phyloP scores from a whole-genome alignment of 2,797 vertebrate genomes.

The Xiphorhynchus erythropygius region DNA sequence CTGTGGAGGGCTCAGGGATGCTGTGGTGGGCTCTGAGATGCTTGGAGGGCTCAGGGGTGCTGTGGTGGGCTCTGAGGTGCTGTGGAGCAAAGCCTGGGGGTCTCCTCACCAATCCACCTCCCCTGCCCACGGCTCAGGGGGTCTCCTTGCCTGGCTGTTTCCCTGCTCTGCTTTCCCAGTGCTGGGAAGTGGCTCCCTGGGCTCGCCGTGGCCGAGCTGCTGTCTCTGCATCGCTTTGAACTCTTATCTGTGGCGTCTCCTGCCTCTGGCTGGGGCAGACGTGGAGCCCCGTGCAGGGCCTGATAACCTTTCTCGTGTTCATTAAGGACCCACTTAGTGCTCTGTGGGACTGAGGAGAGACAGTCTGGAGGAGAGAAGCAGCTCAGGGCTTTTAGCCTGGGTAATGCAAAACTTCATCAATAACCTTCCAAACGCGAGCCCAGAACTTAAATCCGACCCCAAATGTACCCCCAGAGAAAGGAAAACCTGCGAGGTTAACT shows the following conservation, averaged over 20 bases:
- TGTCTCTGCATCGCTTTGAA: constrained; percentile 50
- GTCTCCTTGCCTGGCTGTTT: neutral
- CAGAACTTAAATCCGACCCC: neutral
- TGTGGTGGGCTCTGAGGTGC: too few species aligned
- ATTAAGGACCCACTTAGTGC: constrained; percentile 64
- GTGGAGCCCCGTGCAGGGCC: neutral
- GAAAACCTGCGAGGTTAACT: neutral
- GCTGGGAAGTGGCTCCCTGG: neutral
- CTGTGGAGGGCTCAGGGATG: too few species aligned
- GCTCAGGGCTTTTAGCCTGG: constrained; percentile 23
- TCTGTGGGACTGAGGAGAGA: constrained; percentile 18
- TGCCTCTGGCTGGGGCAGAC: constrained; percentile 22
- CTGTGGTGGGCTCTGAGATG: neutral
- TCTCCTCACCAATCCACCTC: fast-evolving
- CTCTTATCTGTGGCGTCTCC: constrained; percentile 55
- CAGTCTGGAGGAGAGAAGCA: constrained; percentile 38
- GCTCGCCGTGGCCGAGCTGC: neutral
- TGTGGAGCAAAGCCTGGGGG: neutral
- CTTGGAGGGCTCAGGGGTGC: neutral
- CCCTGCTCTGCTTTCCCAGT: neutral
- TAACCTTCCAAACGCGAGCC: neutral
- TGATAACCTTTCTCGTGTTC: constrained; percentile 65
- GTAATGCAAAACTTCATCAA: constrained; percentile 54
- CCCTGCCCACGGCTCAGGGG: neutral
- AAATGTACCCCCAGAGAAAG: neutral